Percentiles rank a stretch among this genome's conserved stretches.
Evolutionary conservation across 2,113 vertebrate genomes (phyloP).

Genomic region (Fulmarus glacialis): DNA sequence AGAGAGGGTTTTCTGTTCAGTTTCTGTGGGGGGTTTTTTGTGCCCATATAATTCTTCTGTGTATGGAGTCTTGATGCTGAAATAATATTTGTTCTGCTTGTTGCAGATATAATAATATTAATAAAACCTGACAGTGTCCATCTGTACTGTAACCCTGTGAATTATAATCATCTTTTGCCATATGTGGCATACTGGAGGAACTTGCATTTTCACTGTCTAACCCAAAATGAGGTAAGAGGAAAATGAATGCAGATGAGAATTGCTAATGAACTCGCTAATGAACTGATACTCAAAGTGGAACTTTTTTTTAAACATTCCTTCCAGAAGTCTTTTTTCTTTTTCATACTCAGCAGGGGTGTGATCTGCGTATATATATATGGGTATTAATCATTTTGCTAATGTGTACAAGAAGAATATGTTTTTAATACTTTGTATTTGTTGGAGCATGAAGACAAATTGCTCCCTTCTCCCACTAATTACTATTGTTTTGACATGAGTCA

Average conservation of each 20-base stretch:
- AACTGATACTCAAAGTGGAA: background rate
- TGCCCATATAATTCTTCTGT: background rate
- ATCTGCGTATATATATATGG: background rate
- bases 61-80: background rate
- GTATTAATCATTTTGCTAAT: background rate
- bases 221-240: conserved; percentile 87
- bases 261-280: background rate
- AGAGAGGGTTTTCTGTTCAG: background rate
- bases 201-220: conserved; percentile 94
- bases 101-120: conserved; percentile 92
- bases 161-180: conserved; percentile 89
- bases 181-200: conserved; percentile 95
- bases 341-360: background rate
- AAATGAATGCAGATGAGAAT: background rate
- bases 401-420: background rate
- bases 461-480: background rate
- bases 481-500: background rate
- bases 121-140: conserved; percentile 93
- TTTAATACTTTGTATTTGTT: background rate
- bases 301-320: background rate
- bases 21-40: background rate
- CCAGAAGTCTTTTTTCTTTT: background rate
- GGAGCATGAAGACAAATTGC: background rate
- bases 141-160: conserved; percentile 96
- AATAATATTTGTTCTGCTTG: conserved; percentile 17